Percentiles rank a stretch among this genome's conserved stretches.
Evolutionary conservation across 2,888 invertebrate species (phyloP).

Genomic region (Euphydryas editha): DNA sequence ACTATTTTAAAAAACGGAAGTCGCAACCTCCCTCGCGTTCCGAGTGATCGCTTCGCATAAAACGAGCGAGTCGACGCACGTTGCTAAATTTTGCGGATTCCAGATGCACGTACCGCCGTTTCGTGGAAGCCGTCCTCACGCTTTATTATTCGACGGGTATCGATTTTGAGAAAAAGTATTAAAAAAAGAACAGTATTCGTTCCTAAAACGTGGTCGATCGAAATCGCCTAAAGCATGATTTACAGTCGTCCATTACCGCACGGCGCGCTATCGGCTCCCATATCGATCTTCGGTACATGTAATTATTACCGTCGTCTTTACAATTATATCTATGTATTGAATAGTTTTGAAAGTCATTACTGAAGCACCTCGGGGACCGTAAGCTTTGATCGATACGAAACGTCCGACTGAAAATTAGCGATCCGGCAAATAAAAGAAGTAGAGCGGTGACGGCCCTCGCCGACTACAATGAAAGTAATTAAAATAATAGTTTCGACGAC

Average conservation of each 20-base stretch:
- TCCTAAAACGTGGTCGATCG: slow-evolving; percentile 53
- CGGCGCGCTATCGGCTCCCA: slow-evolving; percentile 13
- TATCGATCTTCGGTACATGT: slow-evolving; percentile 61
- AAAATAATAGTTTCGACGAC: slow-evolving; percentile 74
- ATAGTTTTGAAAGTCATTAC: slow-evolving; percentile 67
- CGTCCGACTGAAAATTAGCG: slow-evolving; percentile 57
- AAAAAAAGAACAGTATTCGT: slow-evolving; percentile 39
- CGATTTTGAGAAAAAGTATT: slow-evolving; percentile 53
- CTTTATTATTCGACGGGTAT: slow-evolving; percentile 59
- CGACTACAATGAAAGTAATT: slow-evolving; percentile 73
- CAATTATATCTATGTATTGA: slow-evolving; percentile 48
- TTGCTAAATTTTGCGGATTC: slow-evolving; percentile 32
- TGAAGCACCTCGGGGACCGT: slow-evolving; percentile 48
- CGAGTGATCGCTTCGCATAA: slow-evolving; percentile 53
- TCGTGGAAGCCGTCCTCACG: slow-evolving; percentile 40
- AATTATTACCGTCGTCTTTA: slow-evolving; percentile 58
- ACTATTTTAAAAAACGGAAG: slow-evolving; percentile 71
- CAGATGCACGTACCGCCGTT: slow-evolving; percentile 35
- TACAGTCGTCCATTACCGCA: slow-evolving; percentile 44
- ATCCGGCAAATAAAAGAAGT: slow-evolving; percentile 54
- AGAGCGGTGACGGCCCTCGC: slow-evolving; percentile 65
- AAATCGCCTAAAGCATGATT: slow-evolving; percentile 57
- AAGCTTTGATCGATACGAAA: slow-evolving; percentile 50
- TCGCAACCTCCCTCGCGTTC: slow-evolving; percentile 54
- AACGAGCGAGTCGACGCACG: slow-evolving; percentile 44